Base-by-base conservation (phyloP, 2,113 vertebrate species). In the Phoxinus phoxinus region DNA sequence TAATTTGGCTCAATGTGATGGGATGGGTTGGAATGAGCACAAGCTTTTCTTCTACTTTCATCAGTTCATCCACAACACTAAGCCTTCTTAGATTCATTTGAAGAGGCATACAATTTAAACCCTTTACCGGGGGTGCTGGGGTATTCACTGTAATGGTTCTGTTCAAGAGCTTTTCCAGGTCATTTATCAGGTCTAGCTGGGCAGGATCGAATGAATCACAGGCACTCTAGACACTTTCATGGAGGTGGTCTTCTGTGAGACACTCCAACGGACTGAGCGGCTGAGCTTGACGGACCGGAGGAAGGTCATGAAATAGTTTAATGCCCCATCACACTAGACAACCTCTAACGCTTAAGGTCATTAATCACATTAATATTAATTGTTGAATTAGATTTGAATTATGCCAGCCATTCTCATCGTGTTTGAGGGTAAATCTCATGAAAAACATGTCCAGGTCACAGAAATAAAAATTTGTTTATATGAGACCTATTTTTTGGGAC, bases 351-450 rank as follows among this genome's bases (percentile, higher is more conserved):
- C 59, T 81, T 81, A 27, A 76, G 44, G 74, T 76, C 78, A 32
- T 81, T 81, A 81, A 65, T 81, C 78, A 48, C 59, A 81, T 81
- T 44, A 27, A 65, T 81, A 65, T 81, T 80, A 30, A 81, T 27
- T 30, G 58, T 81, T 46, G 30, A 25, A 65, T 63, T 61, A 65
- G n/a, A 46, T 27, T 65, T 44, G 21, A 65, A 65, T 65, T 81
- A 65, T 19, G 23, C 2, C 41, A 81, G 15, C 23, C 78, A 6
- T 48, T 27, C n/a, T 46, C 8, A 1, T 25, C 46, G 9, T 10
- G 3, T 46, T 44, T 17, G 15, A 46, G 56, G 13, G 8, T 63
- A 27, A 81, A 30, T 53, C 67, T 41, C 9, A 23, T 56, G 8
- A 35, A 56, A 27, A 77, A 23, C 10, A 12, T 23, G 8, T 30